Percentiles rank a stretch among this genome's conserved stretches.
These are phyloP conservation scores for Anagrus nilaparvatae DNA, from an alignment of 1,140 invertebrate species.

Conservation along the genomic window DNA sequence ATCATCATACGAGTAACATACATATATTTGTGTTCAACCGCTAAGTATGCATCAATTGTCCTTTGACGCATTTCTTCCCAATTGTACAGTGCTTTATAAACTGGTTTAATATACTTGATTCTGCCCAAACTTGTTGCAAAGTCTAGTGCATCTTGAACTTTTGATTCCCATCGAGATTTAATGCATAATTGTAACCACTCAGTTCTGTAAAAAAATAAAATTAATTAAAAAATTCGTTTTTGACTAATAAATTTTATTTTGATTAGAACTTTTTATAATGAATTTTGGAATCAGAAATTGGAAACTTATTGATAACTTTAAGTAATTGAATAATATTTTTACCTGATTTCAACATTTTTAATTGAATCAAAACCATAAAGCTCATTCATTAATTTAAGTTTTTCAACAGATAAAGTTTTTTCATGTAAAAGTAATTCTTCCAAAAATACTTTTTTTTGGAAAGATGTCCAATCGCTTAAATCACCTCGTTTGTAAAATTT, in stretches of 20 bases:
- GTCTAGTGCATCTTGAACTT: constrained; percentile 53
- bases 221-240: neutral
- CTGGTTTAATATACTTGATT: constrained; percentile 82
- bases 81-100: constrained; percentile 73
- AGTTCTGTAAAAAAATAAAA: constrained; percentile 43
- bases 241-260: constrained; percentile 8
- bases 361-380: constrained; percentile 56
- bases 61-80: constrained; percentile 60
- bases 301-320: neutral
- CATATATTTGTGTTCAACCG: constrained; percentile 71
- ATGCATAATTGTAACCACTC: constrained; percentile 72
- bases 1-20: constrained; percentile 61
- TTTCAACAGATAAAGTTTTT: constrained; percentile 43
- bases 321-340: constrained; percentile 37
- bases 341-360: constrained; percentile 70
- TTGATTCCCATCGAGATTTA: constrained; percentile 55
- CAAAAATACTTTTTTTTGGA: constrained; percentile 65
- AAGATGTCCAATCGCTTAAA: constrained; percentile 47
- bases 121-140: constrained; percentile 78
- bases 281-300: constrained; percentile 8
- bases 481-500: constrained; percentile 43
- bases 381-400: constrained; percentile 53
- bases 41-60: constrained; percentile 64
- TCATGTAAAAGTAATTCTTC: constrained; percentile 53
- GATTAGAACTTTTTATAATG: neutral